Evolutionary conservation across 2,797 vertebrate genomes (phyloP).

Genomic region (Molossus alvarezi): DNA sequence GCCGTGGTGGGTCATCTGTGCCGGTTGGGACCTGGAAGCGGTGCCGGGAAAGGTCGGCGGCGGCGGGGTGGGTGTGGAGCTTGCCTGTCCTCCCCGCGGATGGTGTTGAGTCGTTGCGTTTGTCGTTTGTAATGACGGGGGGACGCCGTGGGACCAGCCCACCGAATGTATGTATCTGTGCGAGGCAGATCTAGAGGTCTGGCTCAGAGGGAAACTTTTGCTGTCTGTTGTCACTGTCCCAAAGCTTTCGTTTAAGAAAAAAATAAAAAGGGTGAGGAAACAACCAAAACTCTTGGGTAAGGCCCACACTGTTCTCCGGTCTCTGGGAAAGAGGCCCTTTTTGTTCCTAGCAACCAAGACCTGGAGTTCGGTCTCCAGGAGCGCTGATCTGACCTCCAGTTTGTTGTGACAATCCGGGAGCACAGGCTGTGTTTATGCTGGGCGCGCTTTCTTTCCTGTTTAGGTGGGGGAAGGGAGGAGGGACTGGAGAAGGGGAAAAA

Average conservation of each 20-base stretch:
- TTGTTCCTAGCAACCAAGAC: slow-evolving; percentile 59
- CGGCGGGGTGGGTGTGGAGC: slow-evolving; percentile 70
- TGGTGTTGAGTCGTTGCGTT: not conserved
- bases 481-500: not conserved
- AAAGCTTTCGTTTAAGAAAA: not conserved
- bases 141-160: slow-evolving; percentile 38
- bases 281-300: slow-evolving; percentile 31
- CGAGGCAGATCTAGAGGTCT: slow-evolving; percentile 1
- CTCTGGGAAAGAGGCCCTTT: slow-evolving; percentile 24
- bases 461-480: slow-evolving; percentile 9
- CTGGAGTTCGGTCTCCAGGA: slow-evolving; percentile 35
- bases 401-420: slow-evolving; percentile 76
- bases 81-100: not conserved
- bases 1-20: not conserved
- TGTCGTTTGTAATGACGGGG: slow-evolving; percentile 55
- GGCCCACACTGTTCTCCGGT: not conserved
- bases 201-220: slow-evolving; percentile 75
- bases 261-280: not conserved
- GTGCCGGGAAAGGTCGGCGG: not conserved
- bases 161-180: not conserved
- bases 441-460: slow-evolving; percentile 78
- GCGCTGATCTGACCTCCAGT: slow-evolving; percentile 50
- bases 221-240: slow-evolving; percentile 17
- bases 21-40: not conserved
- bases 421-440: slow-evolving; percentile 64